Evolutionary conservation across 2,888 invertebrate genomes (phyloP).

Genomic region (Pardosa pseudoannulata): DNA sequence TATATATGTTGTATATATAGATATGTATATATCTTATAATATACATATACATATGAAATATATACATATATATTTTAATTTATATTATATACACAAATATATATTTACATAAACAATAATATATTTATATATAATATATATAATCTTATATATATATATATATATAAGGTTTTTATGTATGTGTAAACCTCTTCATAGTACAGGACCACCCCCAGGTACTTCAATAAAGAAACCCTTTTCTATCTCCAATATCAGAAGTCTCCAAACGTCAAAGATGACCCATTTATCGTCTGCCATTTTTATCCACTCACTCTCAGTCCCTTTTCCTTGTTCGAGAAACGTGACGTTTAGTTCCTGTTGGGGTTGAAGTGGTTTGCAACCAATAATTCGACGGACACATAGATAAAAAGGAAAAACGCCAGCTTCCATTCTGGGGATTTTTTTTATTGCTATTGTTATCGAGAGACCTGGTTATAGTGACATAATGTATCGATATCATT

Average conservation of each 20-base stretch:
- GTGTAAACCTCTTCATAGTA: too few relatives aligned
- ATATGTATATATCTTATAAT: too few relatives aligned
- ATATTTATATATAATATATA: too few relatives aligned
- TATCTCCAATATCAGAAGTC: background rate
- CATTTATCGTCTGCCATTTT: background rate
- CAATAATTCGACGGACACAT: background rate
- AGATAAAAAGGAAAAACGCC: background rate
- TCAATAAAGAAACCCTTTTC: too few relatives aligned
- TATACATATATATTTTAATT: too few relatives aligned
- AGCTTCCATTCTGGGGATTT: background rate
- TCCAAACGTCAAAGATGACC: background rate
- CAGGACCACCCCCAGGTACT: too few relatives aligned
- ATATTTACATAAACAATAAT: too few relatives aligned
- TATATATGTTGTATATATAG: too few relatives aligned
- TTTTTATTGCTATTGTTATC: background rate
- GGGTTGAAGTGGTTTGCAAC: background rate
- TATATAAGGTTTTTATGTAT: too few relatives aligned
- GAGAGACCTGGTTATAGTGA: background rate
- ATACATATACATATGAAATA: too few relatives aligned
- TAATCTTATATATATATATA: too few relatives aligned
- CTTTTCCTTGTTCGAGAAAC: conserved; percentile 14
- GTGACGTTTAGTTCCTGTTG: conserved; percentile 52
- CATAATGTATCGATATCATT: conserved; percentile 4
- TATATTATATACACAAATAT: too few relatives aligned
- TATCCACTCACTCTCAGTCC: background rate